Percentiles rank a stretch among this genome's conserved stretches.
Conservation (phyloP, 2,797 vertebrate genomes). For the Microcaecilia unicolor region DNA sequence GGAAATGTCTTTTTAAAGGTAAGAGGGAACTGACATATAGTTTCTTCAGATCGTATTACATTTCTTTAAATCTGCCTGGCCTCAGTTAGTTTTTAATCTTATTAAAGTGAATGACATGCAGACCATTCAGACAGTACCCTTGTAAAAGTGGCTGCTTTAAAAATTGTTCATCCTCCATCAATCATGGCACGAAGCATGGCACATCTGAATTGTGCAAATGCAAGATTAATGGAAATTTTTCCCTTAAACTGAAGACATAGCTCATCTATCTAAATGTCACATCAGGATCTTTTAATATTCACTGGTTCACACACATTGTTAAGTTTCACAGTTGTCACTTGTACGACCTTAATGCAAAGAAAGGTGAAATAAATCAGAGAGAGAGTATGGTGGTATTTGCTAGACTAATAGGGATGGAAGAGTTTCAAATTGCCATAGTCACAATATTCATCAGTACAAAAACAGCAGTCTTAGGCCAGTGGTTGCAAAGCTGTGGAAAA, state of each 20-base stretch:
- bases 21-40: background rate
- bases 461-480: too few relatives aligned
- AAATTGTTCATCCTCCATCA: background rate
- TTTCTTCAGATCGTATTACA: background rate
- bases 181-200: background rate
- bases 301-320: background rate
- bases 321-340: background rate
- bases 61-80: background rate
- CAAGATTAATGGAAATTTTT: background rate
- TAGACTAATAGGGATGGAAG: too few relatives aligned
- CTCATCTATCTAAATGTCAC: background rate
- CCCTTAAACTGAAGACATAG: background rate
- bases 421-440: fast-evolving
- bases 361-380: background rate
- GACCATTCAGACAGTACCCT: fast-evolving
- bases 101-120: fast-evolving
- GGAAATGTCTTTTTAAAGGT: background rate
- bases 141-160: fast-evolving
- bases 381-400: background rate
- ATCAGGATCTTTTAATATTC: fast-evolving
- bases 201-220: background rate
- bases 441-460: too few relatives aligned
- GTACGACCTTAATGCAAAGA: background rate
- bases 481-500: too few relatives aligned
- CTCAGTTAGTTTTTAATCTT: background rate